These are phyloP conservation scores for Pangasianodon gigas DNA, from an alignment of 2,113 vertebrate species.

Conservation along the genomic window DNA sequence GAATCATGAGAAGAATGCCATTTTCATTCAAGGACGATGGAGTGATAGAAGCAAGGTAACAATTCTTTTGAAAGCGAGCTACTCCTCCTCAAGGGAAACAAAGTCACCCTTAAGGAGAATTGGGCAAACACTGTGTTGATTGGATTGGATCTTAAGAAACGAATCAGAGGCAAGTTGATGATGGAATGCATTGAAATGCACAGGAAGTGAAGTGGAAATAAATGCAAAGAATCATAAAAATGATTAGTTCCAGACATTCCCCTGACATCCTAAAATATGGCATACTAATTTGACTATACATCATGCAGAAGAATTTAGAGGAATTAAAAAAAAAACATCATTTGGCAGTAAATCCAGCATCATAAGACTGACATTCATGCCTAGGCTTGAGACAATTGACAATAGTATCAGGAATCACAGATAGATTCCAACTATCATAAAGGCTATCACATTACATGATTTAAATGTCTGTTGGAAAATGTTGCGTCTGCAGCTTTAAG, in stretches of 20 bases:
- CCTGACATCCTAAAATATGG: neutral
- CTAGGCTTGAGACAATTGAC: too few species aligned
- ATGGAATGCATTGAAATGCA: slow-evolving; percentile 25
- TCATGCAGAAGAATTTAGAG: neutral
- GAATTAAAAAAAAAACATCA: neutral
- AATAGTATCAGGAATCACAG: too few species aligned
- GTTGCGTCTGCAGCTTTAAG: too few species aligned
- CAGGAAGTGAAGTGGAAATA: slow-evolving; percentile 11
- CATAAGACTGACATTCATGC: too few species aligned
- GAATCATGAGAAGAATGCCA: slow-evolving; percentile 55
- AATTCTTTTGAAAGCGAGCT: slow-evolving; percentile 62
- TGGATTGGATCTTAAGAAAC: slow-evolving; percentile 33
- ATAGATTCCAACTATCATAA: too few species aligned
- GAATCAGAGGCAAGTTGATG: slow-evolving; percentile 27
- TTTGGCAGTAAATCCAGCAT: neutral
- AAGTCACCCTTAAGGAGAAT: slow-evolving; percentile 48
- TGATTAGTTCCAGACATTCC: neutral
- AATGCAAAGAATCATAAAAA: neutral
- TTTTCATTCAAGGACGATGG: slow-evolving; percentile 65
- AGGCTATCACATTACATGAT: too few species aligned
- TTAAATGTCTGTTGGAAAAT: too few species aligned
- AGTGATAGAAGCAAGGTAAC: slow-evolving; percentile 54
- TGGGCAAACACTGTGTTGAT: slow-evolving; percentile 46
- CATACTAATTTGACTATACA: neutral
- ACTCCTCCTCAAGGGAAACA: slow-evolving; percentile 46